Base-by-base conservation (phyloP, 2,113 vertebrate species). In the Hippopotamus amphibius region DNA sequence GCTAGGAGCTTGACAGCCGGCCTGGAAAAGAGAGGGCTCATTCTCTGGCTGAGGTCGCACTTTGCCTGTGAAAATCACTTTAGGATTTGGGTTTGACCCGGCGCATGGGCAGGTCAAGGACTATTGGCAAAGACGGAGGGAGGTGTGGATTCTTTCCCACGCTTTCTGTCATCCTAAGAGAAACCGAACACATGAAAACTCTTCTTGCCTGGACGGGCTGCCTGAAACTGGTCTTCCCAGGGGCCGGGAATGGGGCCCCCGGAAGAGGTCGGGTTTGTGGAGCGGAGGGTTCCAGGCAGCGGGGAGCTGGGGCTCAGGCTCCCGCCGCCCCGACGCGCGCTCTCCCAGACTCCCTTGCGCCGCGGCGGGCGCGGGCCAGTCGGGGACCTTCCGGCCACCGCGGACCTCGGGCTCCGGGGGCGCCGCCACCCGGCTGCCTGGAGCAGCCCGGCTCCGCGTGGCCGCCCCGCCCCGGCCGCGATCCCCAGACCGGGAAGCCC, bases 311-410 rank as follows among this genome's bases (percentile, higher is more conserved):
- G 19, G 81, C 43, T 88, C 15, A 3, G 80, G 59, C 63, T 53
- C 53, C 43, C 26, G 19, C 82, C 3, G 15, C 24, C 69, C 37
- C n/a, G 5, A 74, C 4, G 19, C 30, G 57, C 8, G 43, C 43
- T 59, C n/a, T 93, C 85, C 95, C 71, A 88, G 65, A 85, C 68
- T 63, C 48, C 83, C 68, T 92, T 55, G 84, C n/a, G 37, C 71
- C 13, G 0, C 3, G 80, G 65, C 55, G 12, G 30, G 43, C 37
- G 10, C 22, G 55, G n/a, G 79, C 37, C 2, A 53, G 66, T 85
- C 9, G 50, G 26, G 81, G 33, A 81, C 86, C 63, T 72, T 55
- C 76, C 0, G 14, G 69, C 5, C 5, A 1, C 30, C 37, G 7
- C 0, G 65, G 77, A 68, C 92, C 66, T 72, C 16, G 1, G 66